Conservation (phyloP, 2,888 invertebrate genomes). For the Mallateleia sp. region DNA sequence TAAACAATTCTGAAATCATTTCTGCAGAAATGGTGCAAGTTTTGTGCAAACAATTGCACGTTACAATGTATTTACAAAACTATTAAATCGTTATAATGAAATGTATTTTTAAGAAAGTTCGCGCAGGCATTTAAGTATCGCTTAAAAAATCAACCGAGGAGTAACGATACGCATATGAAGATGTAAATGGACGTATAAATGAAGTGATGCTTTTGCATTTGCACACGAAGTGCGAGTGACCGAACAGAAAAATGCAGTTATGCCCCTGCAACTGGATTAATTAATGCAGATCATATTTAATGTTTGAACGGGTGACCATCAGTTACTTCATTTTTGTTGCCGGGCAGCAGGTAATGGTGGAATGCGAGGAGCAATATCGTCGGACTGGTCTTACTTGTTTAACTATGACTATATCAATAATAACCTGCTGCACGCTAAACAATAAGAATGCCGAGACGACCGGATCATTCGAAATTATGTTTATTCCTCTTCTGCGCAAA, state of each 20-base stretch:
- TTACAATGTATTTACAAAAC: too few species aligned
- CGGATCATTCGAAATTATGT: conserved; percentile 33
- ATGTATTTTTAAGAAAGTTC: conserved; percentile 41
- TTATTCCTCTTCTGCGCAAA: too few species aligned
- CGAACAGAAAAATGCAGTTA: conserved; percentile 44
- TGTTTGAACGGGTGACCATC: conserved; percentile 58
- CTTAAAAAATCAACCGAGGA: conserved; percentile 17
- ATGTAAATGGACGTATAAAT: conserved; percentile 44
- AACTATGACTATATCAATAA: conserved; percentile 58
- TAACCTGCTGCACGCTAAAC: conserved; percentile 49
- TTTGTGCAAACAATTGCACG: too few species aligned
- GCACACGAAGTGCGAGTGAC: conserved; percentile 45
- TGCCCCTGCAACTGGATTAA: conserved; percentile 60
- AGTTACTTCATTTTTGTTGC: conserved; percentile 61
- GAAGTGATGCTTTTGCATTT: conserved; percentile 47
- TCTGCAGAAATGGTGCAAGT: too few species aligned
- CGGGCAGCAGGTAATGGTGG: conserved; percentile 41
- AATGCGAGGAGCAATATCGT: conserved; percentile 47
- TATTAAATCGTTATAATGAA: conserved; percentile 44
- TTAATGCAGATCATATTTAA: conserved; percentile 65
- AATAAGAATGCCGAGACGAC: conserved; percentile 31
- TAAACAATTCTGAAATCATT: too few species aligned
- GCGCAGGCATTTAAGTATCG: conserved; percentile 25
- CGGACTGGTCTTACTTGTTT: conserved; percentile 64
- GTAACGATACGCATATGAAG: conserved; percentile 35